These are phyloP conservation scores for Heliornis fulica DNA, from an alignment of 2,113 vertebrate species.

Conservation along the genomic window DNA sequence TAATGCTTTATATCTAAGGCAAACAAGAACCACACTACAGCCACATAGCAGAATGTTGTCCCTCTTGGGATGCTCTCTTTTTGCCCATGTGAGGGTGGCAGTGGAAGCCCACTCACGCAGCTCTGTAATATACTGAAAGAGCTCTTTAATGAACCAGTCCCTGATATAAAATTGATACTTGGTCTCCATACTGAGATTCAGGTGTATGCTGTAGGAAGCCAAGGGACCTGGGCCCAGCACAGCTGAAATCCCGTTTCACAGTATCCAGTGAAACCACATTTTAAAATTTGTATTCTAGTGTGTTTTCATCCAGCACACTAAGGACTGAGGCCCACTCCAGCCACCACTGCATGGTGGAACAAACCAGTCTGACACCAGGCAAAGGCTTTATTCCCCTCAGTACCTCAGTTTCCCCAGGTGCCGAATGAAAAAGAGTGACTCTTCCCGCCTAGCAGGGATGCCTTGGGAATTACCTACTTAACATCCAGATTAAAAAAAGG, in stretches of 20 bases:
- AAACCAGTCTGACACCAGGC: background rate
- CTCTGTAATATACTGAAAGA: background rate
- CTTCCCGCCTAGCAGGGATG: background rate
- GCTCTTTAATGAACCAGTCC: background rate
- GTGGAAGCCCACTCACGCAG: background rate
- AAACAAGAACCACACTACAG: background rate
- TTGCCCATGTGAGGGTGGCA: background rate
- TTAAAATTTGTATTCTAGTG: background rate
- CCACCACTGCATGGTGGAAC: background rate
- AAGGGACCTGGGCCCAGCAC: background rate
- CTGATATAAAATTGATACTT: background rate
- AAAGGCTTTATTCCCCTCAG: background rate
- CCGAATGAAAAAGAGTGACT: no score
- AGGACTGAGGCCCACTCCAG: background rate
- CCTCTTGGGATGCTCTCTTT: background rate
- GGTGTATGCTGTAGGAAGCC: background rate
- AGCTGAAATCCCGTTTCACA: fast-evolving
- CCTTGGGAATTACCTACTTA: background rate
- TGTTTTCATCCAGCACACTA: background rate
- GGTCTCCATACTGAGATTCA: background rate
- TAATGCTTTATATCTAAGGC: background rate
- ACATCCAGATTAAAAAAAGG: background rate
- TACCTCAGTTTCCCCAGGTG: background rate
- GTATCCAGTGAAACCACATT: background rate
- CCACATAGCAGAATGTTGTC: background rate